A percentile compares a stretch with the other conserved stretches of the same genome.
These are phyloP conservation scores for Hyphantria cunea DNA, from an alignment of 1,140 invertebrate genomes.

Conservation along the genomic window DNA sequence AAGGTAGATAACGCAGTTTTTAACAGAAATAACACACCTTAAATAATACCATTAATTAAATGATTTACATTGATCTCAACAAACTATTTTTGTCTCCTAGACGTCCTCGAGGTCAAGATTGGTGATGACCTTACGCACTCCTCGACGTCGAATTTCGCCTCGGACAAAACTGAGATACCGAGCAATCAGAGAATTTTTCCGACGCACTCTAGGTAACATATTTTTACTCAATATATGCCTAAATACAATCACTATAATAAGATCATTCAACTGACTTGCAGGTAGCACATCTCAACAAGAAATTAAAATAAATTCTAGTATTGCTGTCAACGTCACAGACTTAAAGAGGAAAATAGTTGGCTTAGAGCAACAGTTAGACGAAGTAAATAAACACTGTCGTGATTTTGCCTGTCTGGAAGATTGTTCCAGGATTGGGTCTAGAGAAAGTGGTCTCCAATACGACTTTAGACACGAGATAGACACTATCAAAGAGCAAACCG, in stretches of 20 bases:
- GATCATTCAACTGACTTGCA: slow-evolving; percentile 34
- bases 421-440: slow-evolving; percentile 24
- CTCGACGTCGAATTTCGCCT: slow-evolving; percentile 69
- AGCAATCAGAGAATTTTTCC: slow-evolving; percentile 62
- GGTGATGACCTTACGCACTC: slow-evolving; percentile 66
- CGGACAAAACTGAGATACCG: slow-evolving; percentile 60
- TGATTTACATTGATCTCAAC: too few relatives aligned
- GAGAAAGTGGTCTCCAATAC: slow-evolving; percentile 3
- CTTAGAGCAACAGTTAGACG: slow-evolving; percentile 58
- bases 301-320: slow-evolving; percentile 58
- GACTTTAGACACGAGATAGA: slow-evolving; percentile 13
- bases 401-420: slow-evolving; percentile 40
- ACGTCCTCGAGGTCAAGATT: slow-evolving; percentile 15
- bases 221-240: background rate
- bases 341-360: slow-evolving; percentile 60
- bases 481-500: slow-evolving; percentile 30
- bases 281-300: slow-evolving; percentile 56
- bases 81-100: slow-evolving; percentile 1
- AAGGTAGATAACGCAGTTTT: background rate
- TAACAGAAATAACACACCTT: too few relatives aligned
- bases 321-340: slow-evolving; percentile 57
- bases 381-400: slow-evolving; percentile 55
- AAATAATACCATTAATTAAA: too few relatives aligned
- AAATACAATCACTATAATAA: background rate
- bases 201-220: slow-evolving; percentile 55